These are phyloP conservation scores for Phoxinus dragarum DNA, from an alignment of 2,797 vertebrate species.

Conservation along the genomic window DNA sequence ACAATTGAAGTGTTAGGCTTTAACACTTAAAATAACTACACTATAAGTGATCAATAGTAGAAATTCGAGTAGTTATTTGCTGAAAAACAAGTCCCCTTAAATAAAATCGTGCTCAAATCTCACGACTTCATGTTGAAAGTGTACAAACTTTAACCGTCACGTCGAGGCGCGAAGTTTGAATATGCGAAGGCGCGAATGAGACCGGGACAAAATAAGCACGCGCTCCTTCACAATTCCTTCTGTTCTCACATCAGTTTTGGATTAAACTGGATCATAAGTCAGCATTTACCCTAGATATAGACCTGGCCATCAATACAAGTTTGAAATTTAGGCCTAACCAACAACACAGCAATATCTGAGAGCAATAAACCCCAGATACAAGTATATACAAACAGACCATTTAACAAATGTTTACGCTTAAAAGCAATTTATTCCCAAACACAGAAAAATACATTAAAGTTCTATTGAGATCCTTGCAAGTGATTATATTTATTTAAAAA, in stretches of 20 bases:
- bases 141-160: not conserved
- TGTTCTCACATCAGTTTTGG: not conserved
- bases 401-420: not conserved
- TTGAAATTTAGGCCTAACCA: not conserved
- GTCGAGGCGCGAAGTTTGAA: not conserved
- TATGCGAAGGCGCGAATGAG: not conserved
- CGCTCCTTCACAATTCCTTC: not conserved
- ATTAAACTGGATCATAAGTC: not conserved
- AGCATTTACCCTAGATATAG: not conserved
- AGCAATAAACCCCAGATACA: not conserved
- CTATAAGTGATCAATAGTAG: fast-evolving
- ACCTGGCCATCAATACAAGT: not conserved
- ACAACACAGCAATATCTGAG: not conserved
- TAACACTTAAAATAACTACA: not conserved
- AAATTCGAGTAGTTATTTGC: not conserved
- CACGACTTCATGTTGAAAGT: not conserved
- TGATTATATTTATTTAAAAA: not conserved
- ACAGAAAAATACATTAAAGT: not conserved
- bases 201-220: not conserved
- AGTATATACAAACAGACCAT: not conserved
- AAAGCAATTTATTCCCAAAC: not conserved
- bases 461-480: not conserved
- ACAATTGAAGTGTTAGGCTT: not conserved
- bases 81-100: too few species aligned
- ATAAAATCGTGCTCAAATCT: not conserved